Percentiles rank a stretch among this genome's conserved stretches.
These are phyloP conservation scores for Ommatoiulus sabulosus DNA, from an alignment of 2,888 invertebrate genomes.

Conservation along the genomic window DNA sequence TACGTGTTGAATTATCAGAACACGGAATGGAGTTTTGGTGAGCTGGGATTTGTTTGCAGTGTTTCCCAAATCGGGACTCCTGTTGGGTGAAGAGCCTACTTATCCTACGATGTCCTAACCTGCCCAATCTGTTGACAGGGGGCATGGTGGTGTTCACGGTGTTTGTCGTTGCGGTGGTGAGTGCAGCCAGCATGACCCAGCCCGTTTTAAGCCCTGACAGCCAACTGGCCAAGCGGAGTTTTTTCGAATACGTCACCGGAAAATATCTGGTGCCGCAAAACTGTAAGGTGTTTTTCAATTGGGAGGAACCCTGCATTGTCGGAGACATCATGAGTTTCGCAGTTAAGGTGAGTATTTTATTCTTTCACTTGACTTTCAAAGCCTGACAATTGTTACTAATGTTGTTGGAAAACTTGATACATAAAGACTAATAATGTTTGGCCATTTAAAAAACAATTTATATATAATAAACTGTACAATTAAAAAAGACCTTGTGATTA, in stretches of 20 bases:
- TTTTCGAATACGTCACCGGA: conserved; percentile 91
- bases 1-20: conserved; percentile 46
- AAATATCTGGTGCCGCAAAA: conserved; percentile 90
- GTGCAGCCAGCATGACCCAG: conserved; percentile 88
- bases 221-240: conserved; percentile 80
- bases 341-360: conserved; percentile 72
- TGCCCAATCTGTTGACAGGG: conserved; percentile 69
- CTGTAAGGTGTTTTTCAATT: conserved; percentile 88
- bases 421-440: no score
- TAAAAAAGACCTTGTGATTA: no score
- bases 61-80: not conserved
- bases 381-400: no score
- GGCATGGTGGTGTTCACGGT: conserved; percentile 92
- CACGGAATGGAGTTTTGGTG: conserved; percentile 57
- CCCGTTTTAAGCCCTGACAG: conserved; percentile 86
- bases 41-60: conserved; percentile 2
- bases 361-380: not conserved
- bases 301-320: conserved; percentile 89
- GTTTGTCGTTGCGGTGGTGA: conserved; percentile 86
- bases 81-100: not conserved
- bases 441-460: no score
- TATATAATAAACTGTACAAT: no score
- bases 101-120: not conserved
- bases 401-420: no score
- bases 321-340: conserved; percentile 93